Base-by-base conservation (phyloP, 2,888 invertebrate species). In the Xanthia togata region DNA sequence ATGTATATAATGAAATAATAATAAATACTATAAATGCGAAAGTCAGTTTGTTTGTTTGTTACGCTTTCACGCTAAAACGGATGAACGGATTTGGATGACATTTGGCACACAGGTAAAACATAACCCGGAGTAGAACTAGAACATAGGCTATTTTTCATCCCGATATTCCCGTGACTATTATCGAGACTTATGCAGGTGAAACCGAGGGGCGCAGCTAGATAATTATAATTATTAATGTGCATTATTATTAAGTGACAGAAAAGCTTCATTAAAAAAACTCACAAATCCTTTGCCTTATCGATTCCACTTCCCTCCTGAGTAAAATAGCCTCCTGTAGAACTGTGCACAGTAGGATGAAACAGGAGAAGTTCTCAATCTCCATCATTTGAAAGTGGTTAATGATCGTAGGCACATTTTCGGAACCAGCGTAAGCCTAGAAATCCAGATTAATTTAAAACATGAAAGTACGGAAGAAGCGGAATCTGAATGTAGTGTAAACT, bases 321-420 rank as follows among this genome's bases (percentile, higher is more conserved):
- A 96, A 89, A 60, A 96, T 95, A 55, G 94, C 93, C 81, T 96
- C 96, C 78, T 96, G 96, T 47, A 95, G 87, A 5, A 96, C 91
- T 79, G 96, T 94, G 76, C 96, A 95, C 4, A 96, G 92, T 65
- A 96, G 89, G 71, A 94, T 92, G 77, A 96, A 96, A 23, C 87
- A 90, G 2, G 96, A 95, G 87, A 96, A 96, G 88, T 96, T 96
- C 70, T 94, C 90, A n/a, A 95, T 96, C 89, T 96, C 96, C 0
- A 76, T 84, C 0, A 88, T 87, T 67, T 93, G 85, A 86, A 96
- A 96, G 44, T 82, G 88, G 70, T 84, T 92, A 47, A 95, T 92
- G 35, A 96, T 93, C 3, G 82, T 89, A 0, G 81, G 79, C 23
- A 94, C 89, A 44, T 90, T 87, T 8, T 94, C 93, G 0, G 93